phyloP scores from a whole-genome alignment of 2,888 invertebrate genomes.

The Chalcosyrphus nemorum region DNA sequence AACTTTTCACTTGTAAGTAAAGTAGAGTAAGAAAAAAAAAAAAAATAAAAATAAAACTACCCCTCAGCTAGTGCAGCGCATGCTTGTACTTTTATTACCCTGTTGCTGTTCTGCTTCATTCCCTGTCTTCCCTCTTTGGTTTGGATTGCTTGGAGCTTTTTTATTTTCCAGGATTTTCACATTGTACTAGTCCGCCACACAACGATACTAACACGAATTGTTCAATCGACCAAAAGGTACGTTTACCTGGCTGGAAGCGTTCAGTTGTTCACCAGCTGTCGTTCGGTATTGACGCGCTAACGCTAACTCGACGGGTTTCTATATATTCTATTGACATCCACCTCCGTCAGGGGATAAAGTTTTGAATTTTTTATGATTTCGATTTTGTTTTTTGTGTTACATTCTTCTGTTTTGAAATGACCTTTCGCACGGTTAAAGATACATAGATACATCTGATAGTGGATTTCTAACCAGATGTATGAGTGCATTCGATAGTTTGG shows the following conservation, averaged over 20 bases:
- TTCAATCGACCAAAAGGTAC: conserved; percentile 59
- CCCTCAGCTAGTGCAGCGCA: conserved; percentile 46
- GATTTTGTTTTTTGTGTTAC: neutral
- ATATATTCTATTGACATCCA: neutral
- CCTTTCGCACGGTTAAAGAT: conserved; percentile 42
- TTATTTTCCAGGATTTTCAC: conserved; percentile 60
- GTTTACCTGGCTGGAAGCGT: conserved; percentile 66
- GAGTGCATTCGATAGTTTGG: neutral
- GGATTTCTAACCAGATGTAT: neutral
- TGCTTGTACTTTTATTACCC: conserved; percentile 57
- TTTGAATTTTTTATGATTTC: conserved; percentile 49
- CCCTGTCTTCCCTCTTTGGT: neutral
- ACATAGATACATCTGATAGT: neutral
- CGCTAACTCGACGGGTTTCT: conserved; percentile 18
- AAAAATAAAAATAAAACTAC: too few species aligned
- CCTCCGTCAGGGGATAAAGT: neutral
- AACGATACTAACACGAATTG: conserved; percentile 2
- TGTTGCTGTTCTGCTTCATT: conserved; percentile 48
- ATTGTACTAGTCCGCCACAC: conserved; percentile 12
- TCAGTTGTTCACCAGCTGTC: conserved; percentile 70
- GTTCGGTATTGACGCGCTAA: conserved; percentile 56
- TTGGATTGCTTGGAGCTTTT: too few species aligned
- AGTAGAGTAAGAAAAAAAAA: too few species aligned
- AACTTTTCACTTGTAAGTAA: conserved; percentile 44
- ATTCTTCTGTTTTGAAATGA: neutral